Evolutionary conservation across 2,888 invertebrate species (phyloP), one percentile per base, ranked within the genome.

Genomic region (Eledone cirrhosa): DNA sequence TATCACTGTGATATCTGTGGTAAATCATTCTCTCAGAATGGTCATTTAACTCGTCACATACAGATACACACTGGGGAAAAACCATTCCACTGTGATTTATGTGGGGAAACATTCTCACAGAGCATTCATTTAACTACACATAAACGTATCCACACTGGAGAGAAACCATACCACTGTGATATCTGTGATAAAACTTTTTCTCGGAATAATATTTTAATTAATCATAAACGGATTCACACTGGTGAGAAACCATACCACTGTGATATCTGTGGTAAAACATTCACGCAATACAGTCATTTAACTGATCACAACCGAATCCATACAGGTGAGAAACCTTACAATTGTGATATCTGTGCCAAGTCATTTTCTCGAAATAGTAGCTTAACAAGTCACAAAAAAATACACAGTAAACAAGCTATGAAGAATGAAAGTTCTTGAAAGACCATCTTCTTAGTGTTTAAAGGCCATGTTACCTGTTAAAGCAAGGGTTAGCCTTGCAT

Each of bases 1-100:
- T 90, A 86, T 81, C 80, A 81, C 2, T 91, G 91, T 82, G 81
- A 83, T 5, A 83, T 82, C 76, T 92, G 92, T 79, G 85, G 84
- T 41, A 85, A 88, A 78, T 87, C 87, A 83, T 90, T 89, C 77
- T 88, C 90, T 31, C 89, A 90, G 3, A 86, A 86, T 33, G 24
- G 33, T 24, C 47, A 33, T 41, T 74, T 47, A 47, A 74, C 29
- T 29, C 29, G 24, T 14, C 74, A 47, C 33, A 33, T 74, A 14
- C 33, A 41, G 22, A 74, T 33, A 24, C 74, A 24, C 86, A 86
- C 16, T 85, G 85, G 75, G 85, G 92, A 8, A 90, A 90, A 83
- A 92, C 92, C 16, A 67, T 67, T 29, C 29, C 16, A 27, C 14
- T 67, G 67, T 67, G 67, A 67, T 27, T 31, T 67, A 19, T 67